Percentiles rank a stretch among this genome's conserved stretches.
phyloP scores from a whole-genome alignment of 1,140 invertebrate genomes.

The Cyclina sinensis region DNA sequence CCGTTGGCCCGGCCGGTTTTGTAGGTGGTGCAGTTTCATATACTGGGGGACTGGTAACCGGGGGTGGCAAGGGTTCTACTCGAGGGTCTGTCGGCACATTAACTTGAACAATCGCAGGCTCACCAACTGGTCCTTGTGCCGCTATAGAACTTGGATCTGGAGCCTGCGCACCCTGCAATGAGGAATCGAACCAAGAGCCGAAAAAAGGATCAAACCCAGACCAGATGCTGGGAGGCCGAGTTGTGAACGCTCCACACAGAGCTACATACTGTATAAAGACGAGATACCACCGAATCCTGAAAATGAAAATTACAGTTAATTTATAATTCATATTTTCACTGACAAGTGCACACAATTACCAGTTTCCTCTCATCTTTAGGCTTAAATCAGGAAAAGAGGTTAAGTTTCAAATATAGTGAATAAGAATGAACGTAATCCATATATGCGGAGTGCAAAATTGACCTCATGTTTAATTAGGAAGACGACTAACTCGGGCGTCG shows the following conservation, averaged over 20 bases:
- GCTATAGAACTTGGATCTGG: background rate
- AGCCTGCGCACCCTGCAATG: background rate
- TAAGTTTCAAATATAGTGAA: too few species aligned
- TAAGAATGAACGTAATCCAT: too few species aligned
- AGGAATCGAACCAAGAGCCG: slow-evolving; percentile 3
- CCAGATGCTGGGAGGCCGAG: background rate
- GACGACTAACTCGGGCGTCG: too few species aligned
- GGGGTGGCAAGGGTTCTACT: background rate
- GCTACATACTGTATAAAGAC: slow-evolving; percentile 40
- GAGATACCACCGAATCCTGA: background rate
- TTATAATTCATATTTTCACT: too few species aligned
- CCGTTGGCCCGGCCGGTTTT: background rate
- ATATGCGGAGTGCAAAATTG: too few species aligned
- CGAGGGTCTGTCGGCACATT: background rate
- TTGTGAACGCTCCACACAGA: slow-evolving; percentile 18
- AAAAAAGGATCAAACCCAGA: background rate
- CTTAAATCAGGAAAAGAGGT: too few species aligned
- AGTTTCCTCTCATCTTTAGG: too few species aligned
- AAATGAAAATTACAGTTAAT: background rate
- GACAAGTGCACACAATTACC: too few species aligned
- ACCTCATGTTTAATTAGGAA: too few species aligned
- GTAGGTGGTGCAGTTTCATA: slow-evolving; percentile 23
- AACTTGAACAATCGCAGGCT: background rate
- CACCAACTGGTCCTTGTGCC: background rate
- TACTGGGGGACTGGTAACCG: background rate